Percentiles rank a stretch among this genome's conserved stretches.
phyloP scores from a whole-genome alignment of 2,113 vertebrate genomes.

The Sphyrna mokarran region DNA sequence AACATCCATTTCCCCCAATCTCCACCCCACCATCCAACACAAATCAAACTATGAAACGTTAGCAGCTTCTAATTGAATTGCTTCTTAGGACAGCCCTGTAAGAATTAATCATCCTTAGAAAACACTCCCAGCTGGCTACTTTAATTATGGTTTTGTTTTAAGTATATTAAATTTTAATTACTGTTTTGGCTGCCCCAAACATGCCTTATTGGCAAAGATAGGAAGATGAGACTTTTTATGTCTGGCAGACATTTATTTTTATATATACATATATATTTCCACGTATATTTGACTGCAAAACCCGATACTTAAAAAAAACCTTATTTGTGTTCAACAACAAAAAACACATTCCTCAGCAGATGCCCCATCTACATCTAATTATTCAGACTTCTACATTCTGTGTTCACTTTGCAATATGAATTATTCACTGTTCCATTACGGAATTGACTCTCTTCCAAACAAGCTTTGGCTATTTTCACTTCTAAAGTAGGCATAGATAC shows the following conservation, averaged over 20 bases:
- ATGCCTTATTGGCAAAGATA: background rate
- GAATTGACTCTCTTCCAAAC: slow-evolving; percentile 9
- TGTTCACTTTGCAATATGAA: slow-evolving; percentile 4
- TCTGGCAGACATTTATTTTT: background rate
- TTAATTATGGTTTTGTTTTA: slow-evolving; percentile 26
- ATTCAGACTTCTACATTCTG: background rate
- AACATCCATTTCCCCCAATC: background rate
- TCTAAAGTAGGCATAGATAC: background rate
- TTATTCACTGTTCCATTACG: background rate
- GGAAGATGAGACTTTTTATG: background rate
- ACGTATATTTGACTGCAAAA: background rate
- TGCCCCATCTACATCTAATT: background rate
- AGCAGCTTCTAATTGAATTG: slow-evolving; percentile 20
- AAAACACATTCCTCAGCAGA: background rate
- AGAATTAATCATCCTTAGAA: slow-evolving; percentile 20
- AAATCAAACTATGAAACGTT: slow-evolving; percentile 13
- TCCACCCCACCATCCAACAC: background rate
- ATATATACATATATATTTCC: background rate
- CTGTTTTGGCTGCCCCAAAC: slow-evolving; percentile 2
- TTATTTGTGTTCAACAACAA: background rate
- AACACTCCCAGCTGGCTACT: slow-evolving; percentile 11
- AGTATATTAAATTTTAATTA: background rate
- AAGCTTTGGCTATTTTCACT: background rate
- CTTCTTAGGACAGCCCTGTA: background rate
- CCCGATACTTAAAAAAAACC: background rate